A percentile compares a stretch with the other conserved stretches of the same genome.
Evolutionary conservation across 2,797 vertebrate genomes (phyloP).

Genomic region (Amblyopsis hoosieri): DNA sequence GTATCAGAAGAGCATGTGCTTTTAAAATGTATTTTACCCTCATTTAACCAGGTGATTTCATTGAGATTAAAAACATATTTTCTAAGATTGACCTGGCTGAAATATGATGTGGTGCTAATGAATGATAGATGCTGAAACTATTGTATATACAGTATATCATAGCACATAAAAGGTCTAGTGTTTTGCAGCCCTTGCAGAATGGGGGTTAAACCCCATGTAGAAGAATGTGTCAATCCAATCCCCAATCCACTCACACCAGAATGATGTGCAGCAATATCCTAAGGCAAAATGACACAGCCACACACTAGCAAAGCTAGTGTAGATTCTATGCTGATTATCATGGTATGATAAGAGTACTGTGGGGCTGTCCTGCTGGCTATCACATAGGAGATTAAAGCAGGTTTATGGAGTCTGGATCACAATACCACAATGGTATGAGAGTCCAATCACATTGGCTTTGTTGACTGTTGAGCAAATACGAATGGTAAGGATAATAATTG

Average conservation of each 20-base stretch:
- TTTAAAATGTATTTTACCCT: no score
- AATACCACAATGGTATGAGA: conserved; percentile 45
- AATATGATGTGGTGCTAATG: no score
- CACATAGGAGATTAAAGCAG: conserved; percentile 58
- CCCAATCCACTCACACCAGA: conserved; percentile 14
- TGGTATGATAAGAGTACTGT: conserved; percentile 54
- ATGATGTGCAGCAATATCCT: conserved; percentile 60
- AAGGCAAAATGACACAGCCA: conserved; percentile 43
- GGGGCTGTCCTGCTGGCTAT: conserved; percentile 60
- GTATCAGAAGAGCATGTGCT: no score
- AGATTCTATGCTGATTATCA: conserved; percentile 64
- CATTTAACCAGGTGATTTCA: no score
- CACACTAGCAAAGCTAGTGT: conserved; percentile 21
- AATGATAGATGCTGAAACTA: no score
- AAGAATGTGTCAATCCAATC: conserved; percentile 12
- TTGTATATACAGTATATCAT: no score
- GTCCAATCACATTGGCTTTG: conserved; percentile 43
- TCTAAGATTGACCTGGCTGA: no score
- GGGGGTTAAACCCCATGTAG: background rate
- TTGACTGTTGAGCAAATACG: conserved; percentile 37
- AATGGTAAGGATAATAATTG: conserved; percentile 33
- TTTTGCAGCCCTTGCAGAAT: background rate
- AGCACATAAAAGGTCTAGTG: background rate
- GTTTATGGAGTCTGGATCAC: conserved; percentile 57
- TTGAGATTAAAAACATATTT: no score